Evolutionary conservation across 2,888 invertebrate genomes (phyloP).

Genomic region (Amorpha juglandis): DNA sequence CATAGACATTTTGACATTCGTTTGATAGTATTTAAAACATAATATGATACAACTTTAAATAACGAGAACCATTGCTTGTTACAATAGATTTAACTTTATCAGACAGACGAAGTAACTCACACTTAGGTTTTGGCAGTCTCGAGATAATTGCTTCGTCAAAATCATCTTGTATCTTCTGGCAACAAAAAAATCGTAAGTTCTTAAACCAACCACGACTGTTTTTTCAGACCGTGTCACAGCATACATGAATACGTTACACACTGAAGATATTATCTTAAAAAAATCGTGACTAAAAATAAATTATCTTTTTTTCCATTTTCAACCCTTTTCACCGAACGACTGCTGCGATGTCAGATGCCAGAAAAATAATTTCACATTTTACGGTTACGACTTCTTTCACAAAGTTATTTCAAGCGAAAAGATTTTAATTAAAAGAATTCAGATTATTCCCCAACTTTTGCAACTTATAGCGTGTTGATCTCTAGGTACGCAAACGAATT

Average conservation of each 20-base stretch:
- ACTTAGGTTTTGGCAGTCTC: too few species aligned
- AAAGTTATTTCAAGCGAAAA: conserved; percentile 33
- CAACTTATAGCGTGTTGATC: background rate
- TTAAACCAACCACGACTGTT: background rate
- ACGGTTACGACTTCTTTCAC: conserved; percentile 7
- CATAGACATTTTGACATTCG: too few species aligned
- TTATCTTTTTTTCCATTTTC: background rate
- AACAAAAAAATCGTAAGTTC: too few species aligned
- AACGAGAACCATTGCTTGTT: too few species aligned
- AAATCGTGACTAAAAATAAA: background rate
- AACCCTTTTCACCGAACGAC: conserved; percentile 2
- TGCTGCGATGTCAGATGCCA: conserved; percentile 13
- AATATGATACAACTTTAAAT: too few species aligned
- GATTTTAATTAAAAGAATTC: conserved; percentile 32
- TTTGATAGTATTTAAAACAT: too few species aligned
- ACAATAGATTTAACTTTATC: too few species aligned
- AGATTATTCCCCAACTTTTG: background rate
- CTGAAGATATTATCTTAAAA: background rate
- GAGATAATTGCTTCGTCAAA: too few species aligned
- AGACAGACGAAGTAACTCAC: too few species aligned
- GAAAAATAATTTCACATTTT: conserved; percentile 18
- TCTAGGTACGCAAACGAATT: background rate
- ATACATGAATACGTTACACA: conserved; percentile 1
- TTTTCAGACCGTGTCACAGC: background rate
- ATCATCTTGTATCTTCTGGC: too few species aligned